Conservation (phyloP, 2,797 vertebrate species). For the Trichosurus vulpecula region DNA sequence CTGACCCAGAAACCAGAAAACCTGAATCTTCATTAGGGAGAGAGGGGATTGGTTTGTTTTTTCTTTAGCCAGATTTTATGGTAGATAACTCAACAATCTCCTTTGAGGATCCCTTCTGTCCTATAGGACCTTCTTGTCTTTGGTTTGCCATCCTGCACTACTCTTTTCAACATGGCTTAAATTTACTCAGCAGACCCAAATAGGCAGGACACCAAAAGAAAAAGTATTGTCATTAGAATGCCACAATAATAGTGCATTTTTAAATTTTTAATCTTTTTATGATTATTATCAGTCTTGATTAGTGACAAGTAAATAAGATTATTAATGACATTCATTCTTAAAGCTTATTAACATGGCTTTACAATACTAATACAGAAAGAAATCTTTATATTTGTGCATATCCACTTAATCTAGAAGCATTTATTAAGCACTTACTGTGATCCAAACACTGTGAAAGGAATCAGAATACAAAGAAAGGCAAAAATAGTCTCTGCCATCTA, state of each 20-base stretch:
- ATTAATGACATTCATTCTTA: background rate
- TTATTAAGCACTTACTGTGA: background rate
- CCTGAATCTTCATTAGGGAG: background rate
- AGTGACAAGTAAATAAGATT: background rate
- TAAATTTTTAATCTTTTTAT: background rate
- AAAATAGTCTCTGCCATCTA: background rate
- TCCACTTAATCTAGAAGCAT: background rate
- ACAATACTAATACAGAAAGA: background rate
- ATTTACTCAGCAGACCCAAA: background rate
- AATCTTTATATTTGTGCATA: background rate
- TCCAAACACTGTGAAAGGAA: background rate
- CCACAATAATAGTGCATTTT: background rate
- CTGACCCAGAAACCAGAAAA: background rate
- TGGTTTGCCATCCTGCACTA: background rate
- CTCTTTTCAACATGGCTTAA: background rate
- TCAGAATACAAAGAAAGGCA: background rate
- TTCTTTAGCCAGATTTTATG: background rate
- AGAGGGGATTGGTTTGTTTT: background rate
- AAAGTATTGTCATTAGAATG: background rate
- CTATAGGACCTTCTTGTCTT: background rate
- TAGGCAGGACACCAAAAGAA: background rate
- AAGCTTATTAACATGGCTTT: background rate
- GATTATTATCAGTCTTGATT: background rate
- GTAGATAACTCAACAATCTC: background rate
- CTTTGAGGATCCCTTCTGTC: background rate